Percentiles rank a stretch among this genome's conserved stretches.
These are phyloP conservation scores for Poeciliopsis occidentalis DNA, from an alignment of 2,113 vertebrate species.

Conservation along the genomic window DNA sequence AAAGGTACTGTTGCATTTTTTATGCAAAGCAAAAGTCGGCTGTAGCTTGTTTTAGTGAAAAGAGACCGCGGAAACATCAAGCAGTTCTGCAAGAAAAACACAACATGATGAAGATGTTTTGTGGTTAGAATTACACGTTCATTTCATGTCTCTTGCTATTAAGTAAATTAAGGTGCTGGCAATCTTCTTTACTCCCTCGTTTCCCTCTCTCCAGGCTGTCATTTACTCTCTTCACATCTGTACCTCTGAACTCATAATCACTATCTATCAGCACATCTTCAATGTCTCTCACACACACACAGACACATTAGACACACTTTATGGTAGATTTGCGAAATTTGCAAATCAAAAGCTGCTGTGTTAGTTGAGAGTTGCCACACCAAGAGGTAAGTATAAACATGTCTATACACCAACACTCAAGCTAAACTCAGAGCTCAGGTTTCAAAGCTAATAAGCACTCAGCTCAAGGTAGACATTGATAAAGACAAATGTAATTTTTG, in stretches of 20 bases:
- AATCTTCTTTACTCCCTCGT: slow-evolving; percentile 40
- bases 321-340: neutral
- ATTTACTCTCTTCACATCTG: slow-evolving; percentile 40
- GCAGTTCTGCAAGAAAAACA: slow-evolving; percentile 12
- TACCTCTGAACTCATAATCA: slow-evolving; percentile 46
- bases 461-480: neutral
- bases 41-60: slow-evolving; percentile 5
- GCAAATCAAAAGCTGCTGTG: slow-evolving; percentile 3
- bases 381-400: neutral
- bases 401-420: neutral
- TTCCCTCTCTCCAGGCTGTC: slow-evolving; percentile 46
- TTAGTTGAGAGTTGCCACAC: neutral
- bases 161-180: slow-evolving; percentile 36
- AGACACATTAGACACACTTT: slow-evolving; percentile 7
- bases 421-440: neutral
- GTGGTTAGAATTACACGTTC: slow-evolving; percentile 10
- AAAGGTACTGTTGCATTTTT: neutral
- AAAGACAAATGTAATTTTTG: neutral
- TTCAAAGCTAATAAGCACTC: neutral
- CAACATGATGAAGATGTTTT: slow-evolving; percentile 12
- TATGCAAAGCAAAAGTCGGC: slow-evolving; percentile 23
- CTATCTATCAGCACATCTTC: slow-evolving; percentile 35
- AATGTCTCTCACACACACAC: neutral
- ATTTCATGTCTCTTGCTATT: slow-evolving; percentile 19
- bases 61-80: neutral